Conservation (phyloP, 1,140 invertebrate species). For the Euwallacea fornicatus region DNA sequence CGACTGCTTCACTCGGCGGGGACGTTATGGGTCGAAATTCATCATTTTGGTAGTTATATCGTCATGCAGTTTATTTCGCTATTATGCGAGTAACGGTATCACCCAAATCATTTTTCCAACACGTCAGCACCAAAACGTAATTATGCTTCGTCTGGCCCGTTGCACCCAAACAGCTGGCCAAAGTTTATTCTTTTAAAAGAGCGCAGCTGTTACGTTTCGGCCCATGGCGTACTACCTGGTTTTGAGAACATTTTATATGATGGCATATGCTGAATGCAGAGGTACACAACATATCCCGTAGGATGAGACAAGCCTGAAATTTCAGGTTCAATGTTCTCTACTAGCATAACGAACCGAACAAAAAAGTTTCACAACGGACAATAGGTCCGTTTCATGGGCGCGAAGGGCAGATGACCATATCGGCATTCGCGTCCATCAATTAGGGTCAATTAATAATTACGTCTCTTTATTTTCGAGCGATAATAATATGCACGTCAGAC, state of each 20-base stretch:
- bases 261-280: constrained; percentile 41
- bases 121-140: constrained; percentile 11
- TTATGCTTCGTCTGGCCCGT: background rate
- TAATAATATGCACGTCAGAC: background rate
- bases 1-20: too few relatives aligned
- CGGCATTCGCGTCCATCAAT: background rate
- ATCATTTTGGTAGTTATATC: too few relatives aligned
- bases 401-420: background rate
- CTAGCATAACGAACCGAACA: constrained; percentile 14
- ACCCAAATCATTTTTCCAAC: constrained; percentile 24
- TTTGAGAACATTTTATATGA: constrained; percentile 42
- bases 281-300: constrained; percentile 24
- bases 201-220: constrained; percentile 27
- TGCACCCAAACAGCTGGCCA: constrained; percentile 46
- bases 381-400: background rate
- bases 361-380: constrained; percentile 16
- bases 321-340: constrained; percentile 32
- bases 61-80: constrained; percentile 37
- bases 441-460: background rate
- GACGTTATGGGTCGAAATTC: too few relatives aligned
- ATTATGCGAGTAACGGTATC: constrained; percentile 45
- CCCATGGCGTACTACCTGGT: constrained; percentile 47
- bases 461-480: background rate
- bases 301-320: constrained; percentile 27
- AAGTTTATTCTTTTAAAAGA: constrained; percentile 23